These are phyloP conservation scores for Daubentonia madagascariensis DNA, from an alignment of 2,113 vertebrate species.

Conservation along the genomic window DNA sequence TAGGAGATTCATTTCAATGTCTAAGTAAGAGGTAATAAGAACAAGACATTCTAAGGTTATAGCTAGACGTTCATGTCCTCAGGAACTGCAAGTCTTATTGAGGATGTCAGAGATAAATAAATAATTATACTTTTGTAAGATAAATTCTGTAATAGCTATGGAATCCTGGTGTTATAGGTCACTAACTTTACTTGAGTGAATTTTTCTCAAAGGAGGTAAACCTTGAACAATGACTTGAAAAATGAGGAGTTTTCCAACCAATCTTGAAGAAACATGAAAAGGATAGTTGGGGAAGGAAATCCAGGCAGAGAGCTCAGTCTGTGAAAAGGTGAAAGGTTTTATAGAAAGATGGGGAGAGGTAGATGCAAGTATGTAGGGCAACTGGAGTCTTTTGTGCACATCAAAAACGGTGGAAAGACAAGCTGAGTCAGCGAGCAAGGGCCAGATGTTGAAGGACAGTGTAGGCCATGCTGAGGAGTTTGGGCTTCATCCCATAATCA, in stretches of 20 bases:
- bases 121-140: not conserved
- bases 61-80: not conserved
- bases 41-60: not conserved
- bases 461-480: not conserved
- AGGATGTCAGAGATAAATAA: not conserved
- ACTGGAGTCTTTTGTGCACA: not conserved
- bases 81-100: not conserved
- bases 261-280: not conserved
- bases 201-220: not conserved
- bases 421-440: not conserved
- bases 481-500: not conserved
- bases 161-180: not conserved
- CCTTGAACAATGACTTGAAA: not conserved
- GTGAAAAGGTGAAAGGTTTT: not conserved
- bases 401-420: not conserved
- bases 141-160: not conserved
- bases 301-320: not conserved
- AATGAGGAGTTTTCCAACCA: not conserved
- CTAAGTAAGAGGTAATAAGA: not conserved
- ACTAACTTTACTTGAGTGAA: not conserved
- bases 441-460: fast-evolving
- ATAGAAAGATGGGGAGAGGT: not conserved
- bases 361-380: not conserved
- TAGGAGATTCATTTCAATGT: not conserved
- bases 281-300: not conserved